Conservation (phyloP, 1,140 invertebrate species). For the Drosophila cardini region DNA sequence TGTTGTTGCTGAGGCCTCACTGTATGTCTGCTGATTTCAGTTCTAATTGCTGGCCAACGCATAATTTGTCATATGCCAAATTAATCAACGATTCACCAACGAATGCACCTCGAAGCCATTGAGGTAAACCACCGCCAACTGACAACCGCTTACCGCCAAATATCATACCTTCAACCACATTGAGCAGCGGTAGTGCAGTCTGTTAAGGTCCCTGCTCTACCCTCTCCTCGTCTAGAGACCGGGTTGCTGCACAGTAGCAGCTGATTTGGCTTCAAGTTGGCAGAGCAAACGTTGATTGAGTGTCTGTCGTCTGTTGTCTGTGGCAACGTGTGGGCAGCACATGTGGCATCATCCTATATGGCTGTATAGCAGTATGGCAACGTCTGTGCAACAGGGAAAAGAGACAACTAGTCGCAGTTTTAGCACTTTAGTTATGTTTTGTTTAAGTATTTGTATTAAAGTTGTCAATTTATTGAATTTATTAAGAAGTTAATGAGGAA, state of each 20-base stretch:
- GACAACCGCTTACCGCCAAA: neutral
- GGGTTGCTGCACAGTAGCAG: slow-evolving; percentile 56
- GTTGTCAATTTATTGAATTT: too few species aligned
- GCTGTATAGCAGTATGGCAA: too few species aligned
- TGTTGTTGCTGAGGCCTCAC: slow-evolving; percentile 32
- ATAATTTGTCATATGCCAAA: slow-evolving; percentile 82
- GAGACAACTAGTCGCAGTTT: too few species aligned
- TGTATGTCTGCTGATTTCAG: slow-evolving; percentile 61
- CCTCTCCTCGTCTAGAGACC: neutral
- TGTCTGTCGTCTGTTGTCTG: slow-evolving; percentile 42
- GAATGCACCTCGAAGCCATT: slow-evolving; percentile 32
- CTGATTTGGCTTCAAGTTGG: slow-evolving; percentile 72
- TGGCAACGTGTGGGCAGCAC: slow-evolving; percentile 39
- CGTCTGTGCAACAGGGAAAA: neutral
- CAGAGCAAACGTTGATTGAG: slow-evolving; percentile 64
- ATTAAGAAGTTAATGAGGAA: too few species aligned
- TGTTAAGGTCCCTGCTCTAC: neutral
- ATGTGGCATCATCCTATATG: slow-evolving; percentile 10
- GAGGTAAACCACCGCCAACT: slow-evolving; percentile 11
- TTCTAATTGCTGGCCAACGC: slow-evolving; percentile 79
- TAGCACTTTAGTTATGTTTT: too few species aligned
- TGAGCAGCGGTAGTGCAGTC: slow-evolving; percentile 1
- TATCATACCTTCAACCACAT: too few species aligned
- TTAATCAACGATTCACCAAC: slow-evolving; percentile 66
- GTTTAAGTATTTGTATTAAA: too few species aligned